Evolutionary conservation across 2,113 vertebrate genomes (phyloP).

Genomic region (Corythornis cristatus): DNA sequence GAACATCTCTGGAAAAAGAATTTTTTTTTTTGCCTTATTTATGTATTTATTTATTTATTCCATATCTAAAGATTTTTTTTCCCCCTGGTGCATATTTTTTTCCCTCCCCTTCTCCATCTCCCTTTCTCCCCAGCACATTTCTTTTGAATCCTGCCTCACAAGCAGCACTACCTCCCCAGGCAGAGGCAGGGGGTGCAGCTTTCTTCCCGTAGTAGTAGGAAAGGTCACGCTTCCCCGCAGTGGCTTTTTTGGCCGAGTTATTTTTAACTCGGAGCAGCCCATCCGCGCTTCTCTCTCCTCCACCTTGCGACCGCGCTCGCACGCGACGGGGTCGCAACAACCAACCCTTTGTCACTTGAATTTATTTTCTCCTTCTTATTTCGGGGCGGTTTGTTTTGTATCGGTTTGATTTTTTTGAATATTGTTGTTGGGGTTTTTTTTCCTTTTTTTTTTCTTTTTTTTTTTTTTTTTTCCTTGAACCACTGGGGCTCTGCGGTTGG

Average conservation of each 20-base stretch:
- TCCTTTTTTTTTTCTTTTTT: too few species aligned
- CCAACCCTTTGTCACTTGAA: fast-evolving
- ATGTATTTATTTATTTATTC: too few species aligned
- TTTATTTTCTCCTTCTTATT: not conserved
- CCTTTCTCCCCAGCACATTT: not conserved
- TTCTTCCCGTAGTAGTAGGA: constrained; percentile 44
- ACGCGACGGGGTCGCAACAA: not conserved
- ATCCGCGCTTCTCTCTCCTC: not conserved
- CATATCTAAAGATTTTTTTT: not conserved
- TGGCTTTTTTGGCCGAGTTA: constrained; percentile 37
- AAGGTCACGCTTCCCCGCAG: constrained; percentile 51
- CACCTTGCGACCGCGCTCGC: not conserved
- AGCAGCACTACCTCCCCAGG: not conserved
- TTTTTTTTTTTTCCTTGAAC: not conserved
- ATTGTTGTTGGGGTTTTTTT: too few species aligned
- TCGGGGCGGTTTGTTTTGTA: not conserved
- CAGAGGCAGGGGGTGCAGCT: constrained; percentile 2
- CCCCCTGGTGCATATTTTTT: fast-evolving
- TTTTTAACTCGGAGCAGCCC: constrained; percentile 41
- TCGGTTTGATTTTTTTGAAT: too few species aligned
- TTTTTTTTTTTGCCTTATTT: too few species aligned
- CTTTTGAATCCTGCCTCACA: fast-evolving
- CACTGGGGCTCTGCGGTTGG: constrained; percentile 68
- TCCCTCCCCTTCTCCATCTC: not conserved
- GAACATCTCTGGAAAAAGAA: not conserved